Conservation (phyloP, 2,113 vertebrate genomes). For the Cryptotis parvus region DNA sequence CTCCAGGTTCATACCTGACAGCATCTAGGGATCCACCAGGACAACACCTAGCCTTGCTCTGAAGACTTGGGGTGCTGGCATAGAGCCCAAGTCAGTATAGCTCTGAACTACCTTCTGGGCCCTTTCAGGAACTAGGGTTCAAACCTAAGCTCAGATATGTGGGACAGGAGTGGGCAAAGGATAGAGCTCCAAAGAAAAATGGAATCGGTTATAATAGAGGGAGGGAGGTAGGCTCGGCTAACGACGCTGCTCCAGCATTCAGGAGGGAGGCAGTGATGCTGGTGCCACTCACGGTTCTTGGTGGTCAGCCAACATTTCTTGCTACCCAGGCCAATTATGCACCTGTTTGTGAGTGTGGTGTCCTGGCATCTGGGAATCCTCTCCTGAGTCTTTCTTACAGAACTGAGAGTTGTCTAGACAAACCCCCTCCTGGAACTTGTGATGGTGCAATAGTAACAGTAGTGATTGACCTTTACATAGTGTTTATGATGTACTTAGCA, state of each 20-base stretch:
- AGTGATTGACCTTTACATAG: background rate
- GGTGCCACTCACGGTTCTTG: background rate
- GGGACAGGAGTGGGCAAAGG: background rate
- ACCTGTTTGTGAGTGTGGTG: fast-evolving
- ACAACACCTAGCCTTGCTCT: too few species aligned
- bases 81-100: too few species aligned
- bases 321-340: background rate
- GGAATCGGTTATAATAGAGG: too few species aligned
- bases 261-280: background rate
- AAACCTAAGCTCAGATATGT: fast-evolving
- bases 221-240: background rate
- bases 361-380: too few species aligned
- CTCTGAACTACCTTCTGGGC: too few species aligned
- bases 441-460: background rate
- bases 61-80: too few species aligned
- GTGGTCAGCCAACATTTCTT: too few species aligned
- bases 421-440: fast-evolving
- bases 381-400: background rate
- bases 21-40: too few species aligned
- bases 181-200: background rate
- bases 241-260: background rate
- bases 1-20: too few species aligned
- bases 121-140: background rate
- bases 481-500: background rate
- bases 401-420: background rate